These are phyloP conservation scores for Netelia melanura DNA, from an alignment of 2,888 invertebrate genomes.

Conservation along the genomic window DNA sequence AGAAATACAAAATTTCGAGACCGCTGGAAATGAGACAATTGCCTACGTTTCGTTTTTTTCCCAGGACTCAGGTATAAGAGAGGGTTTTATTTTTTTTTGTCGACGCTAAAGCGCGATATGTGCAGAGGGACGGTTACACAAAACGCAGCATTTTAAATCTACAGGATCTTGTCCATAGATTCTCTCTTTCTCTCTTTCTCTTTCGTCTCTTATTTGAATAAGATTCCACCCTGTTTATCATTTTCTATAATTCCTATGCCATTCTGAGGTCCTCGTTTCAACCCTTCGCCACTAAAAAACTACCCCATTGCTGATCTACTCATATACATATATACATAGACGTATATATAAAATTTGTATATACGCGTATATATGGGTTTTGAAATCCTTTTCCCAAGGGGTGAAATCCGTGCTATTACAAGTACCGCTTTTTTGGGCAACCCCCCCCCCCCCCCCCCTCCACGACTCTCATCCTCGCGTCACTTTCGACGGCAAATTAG, in stretches of 20 bases:
- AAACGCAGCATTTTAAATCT: slow-evolving; percentile 74
- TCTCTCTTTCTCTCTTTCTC: slow-evolving; percentile 74
- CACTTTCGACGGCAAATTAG: slow-evolving; percentile 82
- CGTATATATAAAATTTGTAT: slow-evolving; percentile 24
- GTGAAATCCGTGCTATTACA: slow-evolving; percentile 68
- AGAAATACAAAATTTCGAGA: not conserved
- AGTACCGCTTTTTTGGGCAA: slow-evolving; percentile 47
- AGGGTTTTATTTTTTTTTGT: slow-evolving; percentile 56
- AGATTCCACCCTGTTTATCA: slow-evolving; percentile 84
- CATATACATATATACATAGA: slow-evolving; percentile 12
- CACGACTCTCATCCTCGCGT: slow-evolving; percentile 56
- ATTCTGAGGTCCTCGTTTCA: slow-evolving; percentile 56
- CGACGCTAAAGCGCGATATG: slow-evolving; percentile 54
- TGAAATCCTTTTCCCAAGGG: slow-evolving; percentile 83
- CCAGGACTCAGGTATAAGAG: slow-evolving; percentile 75
- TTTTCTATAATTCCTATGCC: slow-evolving; percentile 78
- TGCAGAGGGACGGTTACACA: slow-evolving; percentile 51
- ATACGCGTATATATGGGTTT: slow-evolving; percentile 50
- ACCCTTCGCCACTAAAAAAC: slow-evolving; percentile 58
- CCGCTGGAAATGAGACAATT: slow-evolving; percentile 45
- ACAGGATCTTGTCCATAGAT: slow-evolving; percentile 79
- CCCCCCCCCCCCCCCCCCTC: slow-evolving; percentile 42
- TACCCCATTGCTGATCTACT: slow-evolving; percentile 52
- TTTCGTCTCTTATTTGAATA: slow-evolving; percentile 80
- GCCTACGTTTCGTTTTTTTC: slow-evolving; percentile 69